Evolutionary conservation across 2,113 vertebrate genomes (phyloP).

Genomic region (Stigmatopora argus): DNA sequence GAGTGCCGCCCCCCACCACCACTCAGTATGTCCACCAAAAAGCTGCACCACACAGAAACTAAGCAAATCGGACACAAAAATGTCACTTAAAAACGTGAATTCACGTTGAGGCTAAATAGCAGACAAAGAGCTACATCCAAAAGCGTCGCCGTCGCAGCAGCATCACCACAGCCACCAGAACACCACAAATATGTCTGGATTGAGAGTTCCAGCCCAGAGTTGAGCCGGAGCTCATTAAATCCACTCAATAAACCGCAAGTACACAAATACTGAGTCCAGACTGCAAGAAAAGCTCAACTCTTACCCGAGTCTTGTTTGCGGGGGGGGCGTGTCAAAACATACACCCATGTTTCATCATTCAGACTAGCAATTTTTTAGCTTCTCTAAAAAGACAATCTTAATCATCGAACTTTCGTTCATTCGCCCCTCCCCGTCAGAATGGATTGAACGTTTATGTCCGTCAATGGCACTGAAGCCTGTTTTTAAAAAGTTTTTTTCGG

Average conservation of each 20-base stretch:
- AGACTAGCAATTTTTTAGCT: too few relatives aligned
- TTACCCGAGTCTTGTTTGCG: not conserved
- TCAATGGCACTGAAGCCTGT: too few relatives aligned
- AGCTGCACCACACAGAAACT: slow-evolving; percentile 14
- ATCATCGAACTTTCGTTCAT: too few relatives aligned
- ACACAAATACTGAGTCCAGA: slow-evolving; percentile 30
- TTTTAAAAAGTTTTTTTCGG: not conserved
- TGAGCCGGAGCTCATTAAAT: slow-evolving; percentile 35
- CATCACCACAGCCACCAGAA: slow-evolving; percentile 24
- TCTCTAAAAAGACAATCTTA: too few relatives aligned
- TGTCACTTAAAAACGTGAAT: not conserved
- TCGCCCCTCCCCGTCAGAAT: too few relatives aligned
- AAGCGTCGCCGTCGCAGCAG: slow-evolving; percentile 23
- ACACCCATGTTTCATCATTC: not conserved
- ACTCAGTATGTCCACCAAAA: slow-evolving; percentile 72
- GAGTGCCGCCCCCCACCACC: slow-evolving; percentile 77
- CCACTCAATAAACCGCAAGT: slow-evolving; percentile 38
- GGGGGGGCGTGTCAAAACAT: not conserved
- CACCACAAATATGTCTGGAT: slow-evolving; percentile 53
- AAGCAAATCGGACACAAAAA: not conserved
- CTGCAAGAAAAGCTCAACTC: slow-evolving; percentile 19
- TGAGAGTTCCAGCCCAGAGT: slow-evolving; percentile 33
- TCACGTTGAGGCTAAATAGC: not conserved
- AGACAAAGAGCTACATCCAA: not conserved
- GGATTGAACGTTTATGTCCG: too few relatives aligned